Evolutionary conservation across 2,113 vertebrate species (phyloP), one percentile per base, ranked within the genome.

Genomic region (Sorex araneus): DNA sequence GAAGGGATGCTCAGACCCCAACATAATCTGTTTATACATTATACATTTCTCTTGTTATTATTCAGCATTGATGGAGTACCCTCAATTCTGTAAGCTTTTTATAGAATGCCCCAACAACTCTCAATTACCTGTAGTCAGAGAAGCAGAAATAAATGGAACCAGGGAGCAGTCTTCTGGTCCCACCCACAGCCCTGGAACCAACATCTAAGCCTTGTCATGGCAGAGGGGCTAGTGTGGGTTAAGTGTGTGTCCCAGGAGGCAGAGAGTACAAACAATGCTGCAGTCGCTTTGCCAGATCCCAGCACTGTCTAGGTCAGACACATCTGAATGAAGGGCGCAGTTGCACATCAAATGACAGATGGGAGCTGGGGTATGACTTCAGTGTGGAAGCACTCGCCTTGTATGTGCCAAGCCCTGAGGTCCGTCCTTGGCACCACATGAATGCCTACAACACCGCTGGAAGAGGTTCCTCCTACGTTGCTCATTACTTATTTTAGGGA

Each of bases 11-110:
- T 21, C 75, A 90, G 83, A 88, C 63, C 81, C 83, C 83, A 87
- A 88, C 89, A 84, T 69, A 81, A 92, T 66, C 91, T 95, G 89
- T 95, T 94, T 95, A 92, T 94, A 90, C 89, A 93, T 97, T 95
- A 91, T 94, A 84, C 79, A 89, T 95, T 92, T 90, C 80, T 94
- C 91, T 90, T 95, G 92, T 88, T 94, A 93, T 90, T 94, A 94
- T 92, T 88, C 94, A 95, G 16, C 94, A 83, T 90, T 94, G 95
- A 94, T 84, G 70, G 94, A 95, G 92, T 93, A 81, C 70, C 90
- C 60, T 94, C 75, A 67, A 63, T 90, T 79, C 78, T n/a, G 79
- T 40, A 88, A 79, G 88, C 71, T 89, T 95, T 90, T 95, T 82
- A 85, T 83, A 79, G 85, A 92, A 92, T 36, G 70, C 57, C 60